Base-by-base conservation (phyloP, 2,888 invertebrate genomes). In the Lysandra coridon region DNA sequence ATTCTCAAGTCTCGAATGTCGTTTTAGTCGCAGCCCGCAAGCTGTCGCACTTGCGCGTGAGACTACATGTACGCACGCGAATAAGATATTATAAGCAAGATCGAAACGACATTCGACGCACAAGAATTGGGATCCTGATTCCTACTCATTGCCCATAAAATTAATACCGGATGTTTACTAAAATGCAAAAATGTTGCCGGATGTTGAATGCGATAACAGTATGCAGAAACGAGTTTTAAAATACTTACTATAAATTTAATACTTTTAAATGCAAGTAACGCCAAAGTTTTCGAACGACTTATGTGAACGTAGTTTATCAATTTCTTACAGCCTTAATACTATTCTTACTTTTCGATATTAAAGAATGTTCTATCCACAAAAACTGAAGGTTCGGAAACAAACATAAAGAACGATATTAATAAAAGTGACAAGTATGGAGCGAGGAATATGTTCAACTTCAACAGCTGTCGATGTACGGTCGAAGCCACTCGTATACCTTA, bases 391-490 rank as follows among this genome's bases (percentile, higher is more conserved):
- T 10, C 64, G 30, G 30, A 30, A 64, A 37, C 14, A 69, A 69
- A 69, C 14, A 69, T 33, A 33, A 44, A 17, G 69, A 69, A 69
- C 33, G 69, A 69, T 69, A 33, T 69, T 69, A 69, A 37, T 69
- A 69, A 69, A 69, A 37, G 69, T 37, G 33, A 69, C 17, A 69
- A 69, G 69, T 69, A 10, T 64, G 69, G 33, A 64, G 64, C 30
- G 33, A 33, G 33, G 69, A 69, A 69, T 69, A 69, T 17, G 37
- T 69, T 69, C 33, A 69, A 17, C 69, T 69, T 69, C 33, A 69
- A 17, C 69, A 69, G 69, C 33, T 69, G 69, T 69, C 33, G 69
- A 33, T 37, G 14, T 37, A 7, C 33, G 37, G 14, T 37, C 5
- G 1, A 14, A 14, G 37, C 53, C 57, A 57, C 17, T 57, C 1